Conservation (phyloP, 2,888 invertebrate genomes). For the Heteromyza rotundicornis region DNA sequence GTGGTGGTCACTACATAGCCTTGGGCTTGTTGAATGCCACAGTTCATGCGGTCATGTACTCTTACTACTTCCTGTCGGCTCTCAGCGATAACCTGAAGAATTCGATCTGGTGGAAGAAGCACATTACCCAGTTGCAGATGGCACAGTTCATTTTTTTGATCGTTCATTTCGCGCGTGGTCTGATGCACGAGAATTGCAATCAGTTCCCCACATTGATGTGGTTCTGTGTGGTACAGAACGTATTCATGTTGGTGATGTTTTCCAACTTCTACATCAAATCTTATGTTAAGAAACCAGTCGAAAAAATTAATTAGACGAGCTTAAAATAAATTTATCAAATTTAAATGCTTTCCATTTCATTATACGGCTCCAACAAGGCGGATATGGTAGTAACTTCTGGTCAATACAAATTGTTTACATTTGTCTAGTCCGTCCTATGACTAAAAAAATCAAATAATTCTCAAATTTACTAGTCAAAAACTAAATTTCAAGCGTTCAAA, state of each 20-base stretch:
- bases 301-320: too few relatives aligned
- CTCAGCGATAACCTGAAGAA: slow-evolving; percentile 72
- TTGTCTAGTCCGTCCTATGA: too few relatives aligned
- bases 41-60: slow-evolving; percentile 82
- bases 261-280: slow-evolving; percentile 72
- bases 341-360: too few relatives aligned
- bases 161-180: slow-evolving; percentile 64
- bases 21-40: slow-evolving; percentile 74
- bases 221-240: slow-evolving; percentile 70
- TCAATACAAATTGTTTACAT: too few relatives aligned
- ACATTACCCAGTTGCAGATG: slow-evolving; percentile 81
- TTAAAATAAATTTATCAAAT: neutral
- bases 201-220: slow-evolving; percentile 67
- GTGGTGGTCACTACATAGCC: slow-evolving; percentile 71
- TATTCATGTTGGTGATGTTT: slow-evolving; percentile 72
- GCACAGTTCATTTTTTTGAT: slow-evolving; percentile 70
- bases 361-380: too few relatives aligned
- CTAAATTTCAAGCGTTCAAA: too few relatives aligned
- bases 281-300: slow-evolving; percentile 65
- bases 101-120: slow-evolving; percentile 78
- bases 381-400: too few relatives aligned
- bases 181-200: slow-evolving; percentile 64
- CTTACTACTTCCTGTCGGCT: slow-evolving; percentile 77
- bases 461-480: too few relatives aligned
- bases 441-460: too few relatives aligned